Conservation (phyloP, 2,888 invertebrate genomes). For the Elysia crispata region DNA sequence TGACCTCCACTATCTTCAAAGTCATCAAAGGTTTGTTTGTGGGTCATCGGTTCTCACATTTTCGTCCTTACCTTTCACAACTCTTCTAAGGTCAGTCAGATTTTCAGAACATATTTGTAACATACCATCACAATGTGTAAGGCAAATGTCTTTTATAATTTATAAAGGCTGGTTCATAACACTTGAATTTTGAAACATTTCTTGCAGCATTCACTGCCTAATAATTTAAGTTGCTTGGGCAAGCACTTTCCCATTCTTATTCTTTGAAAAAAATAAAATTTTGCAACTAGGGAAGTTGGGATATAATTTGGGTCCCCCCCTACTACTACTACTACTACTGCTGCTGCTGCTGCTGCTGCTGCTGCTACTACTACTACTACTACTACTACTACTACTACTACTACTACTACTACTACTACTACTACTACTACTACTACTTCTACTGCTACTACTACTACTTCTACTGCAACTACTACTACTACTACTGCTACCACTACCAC, state of each 20-base stretch:
- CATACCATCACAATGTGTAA: too few species aligned
- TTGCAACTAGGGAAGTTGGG: not conserved
- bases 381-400: constrained; percentile 27
- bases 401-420: constrained; percentile 31
- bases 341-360: too few species aligned
- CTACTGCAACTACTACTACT: too few species aligned
- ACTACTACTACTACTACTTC: constrained; percentile 29
- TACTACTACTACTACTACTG: too few species aligned
- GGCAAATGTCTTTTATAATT: too few species aligned
- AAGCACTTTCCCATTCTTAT: not conserved
- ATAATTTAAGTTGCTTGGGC: too few species aligned
- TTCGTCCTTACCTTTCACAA: too few species aligned
- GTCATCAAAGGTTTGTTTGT: constrained; percentile 48
- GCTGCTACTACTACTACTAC: too few species aligned
- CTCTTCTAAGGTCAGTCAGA: constrained; percentile 65
- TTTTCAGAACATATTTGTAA: not conserved
- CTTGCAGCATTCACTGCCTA: too few species aligned
- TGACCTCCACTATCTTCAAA: constrained; percentile 64
- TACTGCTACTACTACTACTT: constrained; percentile 15
- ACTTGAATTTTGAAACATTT: too few species aligned
- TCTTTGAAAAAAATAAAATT: not conserved
- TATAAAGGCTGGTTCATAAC: too few species aligned
- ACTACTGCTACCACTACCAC: constrained; percentile 14
- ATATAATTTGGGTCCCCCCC: not conserved
- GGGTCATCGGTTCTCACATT: too few species aligned